These are phyloP conservation scores for Lutraria lutraria DNA, from an alignment of 2,888 invertebrate species.

Conservation along the genomic window DNA sequence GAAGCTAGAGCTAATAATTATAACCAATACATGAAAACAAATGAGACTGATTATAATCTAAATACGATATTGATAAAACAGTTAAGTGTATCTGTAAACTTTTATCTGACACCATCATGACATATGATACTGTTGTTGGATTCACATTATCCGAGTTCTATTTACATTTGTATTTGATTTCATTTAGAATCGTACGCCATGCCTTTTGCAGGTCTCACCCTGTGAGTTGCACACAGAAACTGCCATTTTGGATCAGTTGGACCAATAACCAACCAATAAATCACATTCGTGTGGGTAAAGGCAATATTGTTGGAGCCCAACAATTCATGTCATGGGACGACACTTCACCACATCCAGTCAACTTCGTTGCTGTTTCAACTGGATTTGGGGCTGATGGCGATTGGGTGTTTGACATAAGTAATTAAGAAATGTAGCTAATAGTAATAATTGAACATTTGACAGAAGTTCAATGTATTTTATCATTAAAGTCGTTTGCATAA, in stretches of 20 bases:
- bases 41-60: too few species aligned
- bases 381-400: constrained; percentile 75
- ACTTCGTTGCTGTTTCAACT: constrained; percentile 76
- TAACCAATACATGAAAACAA: too few species aligned
- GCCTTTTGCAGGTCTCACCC: constrained; percentile 62
- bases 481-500: too few species aligned
- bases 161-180: too few species aligned
- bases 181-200: neutral
- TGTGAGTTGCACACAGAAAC: constrained; percentile 63
- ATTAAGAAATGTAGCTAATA: neutral
- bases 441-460: too few species aligned
- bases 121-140: too few species aligned
- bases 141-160: too few species aligned
- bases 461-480: too few species aligned
- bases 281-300: constrained; percentile 72
- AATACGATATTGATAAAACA: too few species aligned
- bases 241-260: constrained; percentile 80
- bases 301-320: constrained; percentile 67
- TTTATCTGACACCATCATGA: too few species aligned
- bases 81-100: too few species aligned
- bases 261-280: constrained; percentile 55
- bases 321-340: constrained; percentile 78
- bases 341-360: constrained; percentile 75
- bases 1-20: too few species aligned
- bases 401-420: constrained; percentile 73